These are phyloP conservation scores for Darevskia mixta DNA, from an alignment of 2,797 vertebrate species.

Conservation along the genomic window DNA sequence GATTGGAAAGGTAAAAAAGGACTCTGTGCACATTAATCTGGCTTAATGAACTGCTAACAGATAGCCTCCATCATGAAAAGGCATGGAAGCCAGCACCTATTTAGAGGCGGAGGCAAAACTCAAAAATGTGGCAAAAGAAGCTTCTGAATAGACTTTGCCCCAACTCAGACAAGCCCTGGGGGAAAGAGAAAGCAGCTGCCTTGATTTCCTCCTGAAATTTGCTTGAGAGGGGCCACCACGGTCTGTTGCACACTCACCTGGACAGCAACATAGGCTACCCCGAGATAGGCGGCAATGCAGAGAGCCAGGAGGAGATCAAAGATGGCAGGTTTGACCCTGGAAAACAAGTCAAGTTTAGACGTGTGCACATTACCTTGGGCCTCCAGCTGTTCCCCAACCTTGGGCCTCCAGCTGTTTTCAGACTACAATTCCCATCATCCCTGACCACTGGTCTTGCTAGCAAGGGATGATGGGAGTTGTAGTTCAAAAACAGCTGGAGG, in stretches of 20 bases:
- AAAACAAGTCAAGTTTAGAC: neutral
- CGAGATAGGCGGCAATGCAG: conserved; percentile 95
- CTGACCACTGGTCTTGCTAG: too few relatives aligned
- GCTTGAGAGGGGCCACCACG: rapidly evolving
- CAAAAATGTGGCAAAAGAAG: neutral
- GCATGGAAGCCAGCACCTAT: too few relatives aligned
- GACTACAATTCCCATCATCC: too few relatives aligned
- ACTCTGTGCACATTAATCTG: neutral
- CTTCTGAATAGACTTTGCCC: neutral
- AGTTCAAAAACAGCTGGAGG: too few relatives aligned
- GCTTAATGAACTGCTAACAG: neutral
- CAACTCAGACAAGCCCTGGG: neutral
- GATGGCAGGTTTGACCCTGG: conserved; percentile 97
- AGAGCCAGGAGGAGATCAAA: conserved; percentile 96
- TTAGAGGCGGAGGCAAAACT: too few relatives aligned
- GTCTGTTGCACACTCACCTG: conserved; percentile 82
- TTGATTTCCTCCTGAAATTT: neutral
- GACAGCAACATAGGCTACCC: conserved; percentile 91
- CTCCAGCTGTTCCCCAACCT: too few relatives aligned
- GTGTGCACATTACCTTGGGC: too few relatives aligned
- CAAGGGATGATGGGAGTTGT: too few relatives aligned
- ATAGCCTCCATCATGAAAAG: neutral
- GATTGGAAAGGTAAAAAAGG: neutral
- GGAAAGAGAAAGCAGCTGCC: neutral
- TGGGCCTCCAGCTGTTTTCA: too few relatives aligned